Evolutionary conservation across 2,888 invertebrate genomes (phyloP).

Genomic region (Sepioteuthis lessoniana): DNA sequence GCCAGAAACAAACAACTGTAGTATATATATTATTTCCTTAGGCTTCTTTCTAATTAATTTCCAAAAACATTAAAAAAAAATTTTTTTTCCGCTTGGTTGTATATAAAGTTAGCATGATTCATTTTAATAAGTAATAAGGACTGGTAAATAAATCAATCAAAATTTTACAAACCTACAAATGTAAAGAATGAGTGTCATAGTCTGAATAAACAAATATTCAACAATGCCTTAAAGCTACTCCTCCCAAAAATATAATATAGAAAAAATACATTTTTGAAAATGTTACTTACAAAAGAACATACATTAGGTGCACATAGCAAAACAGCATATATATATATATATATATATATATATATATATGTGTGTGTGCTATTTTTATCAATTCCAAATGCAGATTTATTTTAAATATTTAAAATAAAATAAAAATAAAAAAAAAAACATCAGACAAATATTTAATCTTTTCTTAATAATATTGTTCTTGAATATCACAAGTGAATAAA

Average conservation of each 20-base stretch:
- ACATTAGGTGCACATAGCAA: neutral
- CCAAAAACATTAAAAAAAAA: neutral
- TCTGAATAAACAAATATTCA: neutral
- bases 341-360: conserved; percentile 12
- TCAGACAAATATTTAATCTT: neutral
- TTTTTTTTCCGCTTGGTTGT: neutral
- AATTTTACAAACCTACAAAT: neutral
- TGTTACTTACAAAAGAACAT: neutral
- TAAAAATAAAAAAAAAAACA: neutral
- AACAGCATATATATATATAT: neutral
- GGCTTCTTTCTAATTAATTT: neutral
- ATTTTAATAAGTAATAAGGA: neutral
- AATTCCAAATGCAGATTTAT: neutral
- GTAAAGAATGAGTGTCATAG: neutral
- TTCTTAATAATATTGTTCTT: neutral
- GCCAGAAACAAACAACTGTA: no score
- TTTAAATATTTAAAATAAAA: neutral
- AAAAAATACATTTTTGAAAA: neutral
- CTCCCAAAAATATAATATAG: neutral
- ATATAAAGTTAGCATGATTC: neutral
- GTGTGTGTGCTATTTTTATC: neutral
- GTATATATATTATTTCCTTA: no score
- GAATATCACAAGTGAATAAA: neutral
- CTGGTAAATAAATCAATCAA: neutral
- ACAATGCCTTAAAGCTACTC: neutral